Base-by-base conservation (phyloP, 2,113 vertebrate species). In the Alligator mississippiensis region DNA sequence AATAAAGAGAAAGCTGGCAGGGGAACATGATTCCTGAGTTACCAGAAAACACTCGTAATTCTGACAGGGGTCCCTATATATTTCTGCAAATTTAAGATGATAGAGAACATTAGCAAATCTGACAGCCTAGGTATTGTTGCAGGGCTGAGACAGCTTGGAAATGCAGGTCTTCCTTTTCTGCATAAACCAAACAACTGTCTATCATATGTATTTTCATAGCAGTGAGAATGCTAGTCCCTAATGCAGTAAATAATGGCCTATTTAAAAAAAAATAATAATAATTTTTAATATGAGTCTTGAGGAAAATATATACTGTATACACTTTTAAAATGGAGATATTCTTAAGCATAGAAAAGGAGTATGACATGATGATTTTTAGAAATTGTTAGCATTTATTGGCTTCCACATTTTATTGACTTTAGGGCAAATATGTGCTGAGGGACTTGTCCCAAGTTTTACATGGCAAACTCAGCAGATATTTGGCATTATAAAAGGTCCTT, bases 171-270 rank as follows among this genome's bases (percentile, higher is more conserved):
- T 60, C 76, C 63, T 59, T 0, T 63, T 12, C 54, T 47, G 47
- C 22, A 13, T n/a, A 3, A 14, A 4, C 70, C 24, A 54, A n/a
- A 5, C 5, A 0, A 1, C 7, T 3, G 55, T 27, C 61, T 74
- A 4, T 84, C 47, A 58, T 9, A 25, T 21, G 5, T 28, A 25
- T 58, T 60, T 5, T 27, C 27, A 1, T 24, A 0, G 1, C 34
- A 0, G 25, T 1, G 64, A 38, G 86, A 54, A 25, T 19, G 34
- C 19, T 3, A 0, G 17, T 25, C 19, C 66, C 58, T 4, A 2
- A 21, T 0, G 0, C 0, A 0, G 2, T 3, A 64, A 21, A 4
- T 47, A 47, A 47, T 47, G 47, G 47, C 47, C 47, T 47, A 47
- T 47, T 47, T 47, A 47, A 47, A 47, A 47, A 47, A 38, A 38